These are phyloP conservation scores for Syrrhaptes paradoxus DNA, from an alignment of 2,113 vertebrate species.

Conservation along the genomic window DNA sequence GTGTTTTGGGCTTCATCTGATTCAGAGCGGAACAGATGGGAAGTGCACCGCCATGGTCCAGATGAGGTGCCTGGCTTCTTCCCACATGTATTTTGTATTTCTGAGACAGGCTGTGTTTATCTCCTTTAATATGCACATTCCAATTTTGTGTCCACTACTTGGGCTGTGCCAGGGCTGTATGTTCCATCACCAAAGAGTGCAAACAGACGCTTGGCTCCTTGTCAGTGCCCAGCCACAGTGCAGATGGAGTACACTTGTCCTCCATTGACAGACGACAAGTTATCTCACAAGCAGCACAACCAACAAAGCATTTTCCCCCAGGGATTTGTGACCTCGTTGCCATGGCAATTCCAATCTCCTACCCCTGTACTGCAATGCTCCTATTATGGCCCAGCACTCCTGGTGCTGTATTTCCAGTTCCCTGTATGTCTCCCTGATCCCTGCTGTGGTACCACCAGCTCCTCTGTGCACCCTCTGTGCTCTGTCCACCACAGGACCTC, in stretches of 20 bases:
- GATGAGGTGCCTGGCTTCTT: neutral
- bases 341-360: neutral
- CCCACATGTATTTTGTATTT: neutral
- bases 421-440: neutral
- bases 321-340: neutral
- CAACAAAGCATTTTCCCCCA: neutral
- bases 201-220: neutral
- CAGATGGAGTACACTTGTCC: neutral
- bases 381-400: neutral
- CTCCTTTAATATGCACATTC: neutral
- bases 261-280: neutral
- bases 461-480: neutral
- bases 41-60: slow-evolving; percentile 18
- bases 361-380: rapidly evolving
- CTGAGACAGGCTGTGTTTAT: neutral
- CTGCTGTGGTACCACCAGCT: neutral
- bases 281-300: neutral
- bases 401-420: neutral
- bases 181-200: neutral
- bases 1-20: slow-evolving; percentile 53
- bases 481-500: rapidly evolving
- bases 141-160: rapidly evolving
- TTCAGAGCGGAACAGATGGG: neutral
- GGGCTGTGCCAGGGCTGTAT: neutral
- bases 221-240: neutral